These are phyloP conservation scores for Eleginops maclovinus DNA, from an alignment of 2,113 vertebrate species.

Conservation along the genomic window DNA sequence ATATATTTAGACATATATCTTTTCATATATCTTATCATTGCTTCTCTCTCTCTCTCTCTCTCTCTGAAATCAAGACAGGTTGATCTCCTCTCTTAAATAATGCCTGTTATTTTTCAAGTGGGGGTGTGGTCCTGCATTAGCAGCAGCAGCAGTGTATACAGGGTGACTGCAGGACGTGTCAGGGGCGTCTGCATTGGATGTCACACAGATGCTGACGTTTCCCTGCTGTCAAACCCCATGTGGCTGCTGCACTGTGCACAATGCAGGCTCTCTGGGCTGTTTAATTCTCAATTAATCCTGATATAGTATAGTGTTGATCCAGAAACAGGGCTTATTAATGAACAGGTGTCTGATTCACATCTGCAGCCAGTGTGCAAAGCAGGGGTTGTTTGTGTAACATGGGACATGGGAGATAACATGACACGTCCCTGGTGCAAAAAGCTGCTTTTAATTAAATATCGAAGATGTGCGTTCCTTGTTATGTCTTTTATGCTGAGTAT, in stretches of 20 bases:
- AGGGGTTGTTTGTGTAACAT: not conserved
- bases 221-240: conserved; percentile 18
- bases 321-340: conserved; percentile 9
- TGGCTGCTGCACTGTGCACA: not conserved
- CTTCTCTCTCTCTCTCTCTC: conserved; percentile 5
- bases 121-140: conserved; percentile 17
- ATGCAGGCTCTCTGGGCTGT: not conserved
- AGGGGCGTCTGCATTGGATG: conserved; percentile 38
- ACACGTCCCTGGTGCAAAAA: conserved; percentile 1
- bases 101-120: not conserved
- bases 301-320: conserved; percentile 8
- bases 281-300: conserved; percentile 22
- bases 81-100: not conserved
- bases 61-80: too few species aligned
- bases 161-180: conserved; percentile 63
- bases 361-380: conserved; percentile 4
- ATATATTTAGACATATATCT: conserved; percentile 71
- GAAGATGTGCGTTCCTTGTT: not conserved
- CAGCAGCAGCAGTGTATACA: conserved; percentile 25
- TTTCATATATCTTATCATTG: conserved; percentile 16
- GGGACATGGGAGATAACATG: not conserved
- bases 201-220: conserved; percentile 57
- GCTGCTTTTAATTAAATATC: conserved; percentile 45
- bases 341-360: conserved; percentile 8
- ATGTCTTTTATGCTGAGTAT: conserved; percentile 22